Conservation (phyloP, 2,888 invertebrate genomes). For the Andrena fulva region DNA sequence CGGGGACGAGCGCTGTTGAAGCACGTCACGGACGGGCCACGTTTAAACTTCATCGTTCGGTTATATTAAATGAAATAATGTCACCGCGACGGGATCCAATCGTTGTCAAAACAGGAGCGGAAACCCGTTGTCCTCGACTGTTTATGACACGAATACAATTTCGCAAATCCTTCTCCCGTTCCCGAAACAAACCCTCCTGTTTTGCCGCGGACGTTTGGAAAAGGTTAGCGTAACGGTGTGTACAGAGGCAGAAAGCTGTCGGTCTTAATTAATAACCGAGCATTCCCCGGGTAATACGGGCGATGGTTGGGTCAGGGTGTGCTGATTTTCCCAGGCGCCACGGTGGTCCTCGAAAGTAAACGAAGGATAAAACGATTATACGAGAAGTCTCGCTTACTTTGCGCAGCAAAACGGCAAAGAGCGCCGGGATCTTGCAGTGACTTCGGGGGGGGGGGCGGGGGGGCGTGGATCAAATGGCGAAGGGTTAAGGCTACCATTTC, state of each 20-base stretch:
- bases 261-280: constrained; percentile 74
- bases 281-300: constrained; percentile 68
- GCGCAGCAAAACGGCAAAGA: constrained; percentile 47
- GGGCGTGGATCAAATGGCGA: constrained; percentile 71
- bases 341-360: constrained; percentile 52
- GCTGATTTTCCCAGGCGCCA: constrained; percentile 74
- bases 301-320: constrained; percentile 43
- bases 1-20: not conserved
- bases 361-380: constrained; percentile 81
- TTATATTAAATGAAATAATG: constrained; percentile 25
- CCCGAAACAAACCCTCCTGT: not conserved
- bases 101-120: not conserved
- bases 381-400: constrained; percentile 79
- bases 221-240: constrained; percentile 15
- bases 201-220: not conserved
- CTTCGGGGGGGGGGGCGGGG: constrained; percentile 38
- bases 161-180: not conserved
- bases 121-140: constrained; percentile 8
- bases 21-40: not conserved
- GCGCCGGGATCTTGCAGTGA: constrained; percentile 28
- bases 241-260: constrained; percentile 53
- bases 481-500: constrained; percentile 76
- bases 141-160: constrained; percentile 24
- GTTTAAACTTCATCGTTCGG: not conserved
- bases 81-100: constrained; percentile 6